Percentiles rank a stretch among this genome's conserved stretches.
Conservation (phyloP, 2,113 vertebrate genomes). For the Rallus limicola region DNA sequence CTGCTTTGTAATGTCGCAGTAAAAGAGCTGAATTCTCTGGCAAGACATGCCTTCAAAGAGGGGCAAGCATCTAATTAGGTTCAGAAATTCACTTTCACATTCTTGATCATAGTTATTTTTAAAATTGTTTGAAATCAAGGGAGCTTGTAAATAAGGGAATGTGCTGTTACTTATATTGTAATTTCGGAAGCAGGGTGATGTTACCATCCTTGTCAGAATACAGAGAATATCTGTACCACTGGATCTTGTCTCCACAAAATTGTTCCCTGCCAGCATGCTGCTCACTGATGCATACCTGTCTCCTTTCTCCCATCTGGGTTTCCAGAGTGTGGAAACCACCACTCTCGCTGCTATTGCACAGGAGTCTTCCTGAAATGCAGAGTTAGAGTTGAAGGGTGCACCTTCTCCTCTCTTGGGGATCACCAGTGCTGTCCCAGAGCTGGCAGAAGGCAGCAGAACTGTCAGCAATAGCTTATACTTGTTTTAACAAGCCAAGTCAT, state of each 20-base stretch:
- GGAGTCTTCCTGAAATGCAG: not conserved
- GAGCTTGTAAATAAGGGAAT: not conserved
- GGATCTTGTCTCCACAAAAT: not conserved
- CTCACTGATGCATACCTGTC: accelerated
- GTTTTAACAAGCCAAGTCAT: not conserved
- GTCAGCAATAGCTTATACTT: accelerated
- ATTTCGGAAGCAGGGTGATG: not conserved
- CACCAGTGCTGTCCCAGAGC: not conserved
- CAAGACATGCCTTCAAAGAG: not conserved
- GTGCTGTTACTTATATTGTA: not conserved
- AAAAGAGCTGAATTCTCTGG: not conserved
- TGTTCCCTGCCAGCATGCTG: not conserved
- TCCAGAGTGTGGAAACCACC: not conserved
- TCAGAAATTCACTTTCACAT: not conserved
- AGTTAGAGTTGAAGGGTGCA: not conserved
- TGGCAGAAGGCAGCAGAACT: not conserved
- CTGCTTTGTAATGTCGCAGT: not conserved
- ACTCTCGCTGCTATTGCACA: accelerated
- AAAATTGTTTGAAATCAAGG: not conserved
- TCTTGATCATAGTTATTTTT: not conserved
- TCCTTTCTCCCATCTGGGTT: not conserved
- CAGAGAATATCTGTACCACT: not conserved
- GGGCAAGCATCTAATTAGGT: not conserved
- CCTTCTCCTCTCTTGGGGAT: not conserved
- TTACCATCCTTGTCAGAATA: not conserved